Conservation (phyloP, 2,797 vertebrate genomes). For the Labroides dimidiatus region DNA sequence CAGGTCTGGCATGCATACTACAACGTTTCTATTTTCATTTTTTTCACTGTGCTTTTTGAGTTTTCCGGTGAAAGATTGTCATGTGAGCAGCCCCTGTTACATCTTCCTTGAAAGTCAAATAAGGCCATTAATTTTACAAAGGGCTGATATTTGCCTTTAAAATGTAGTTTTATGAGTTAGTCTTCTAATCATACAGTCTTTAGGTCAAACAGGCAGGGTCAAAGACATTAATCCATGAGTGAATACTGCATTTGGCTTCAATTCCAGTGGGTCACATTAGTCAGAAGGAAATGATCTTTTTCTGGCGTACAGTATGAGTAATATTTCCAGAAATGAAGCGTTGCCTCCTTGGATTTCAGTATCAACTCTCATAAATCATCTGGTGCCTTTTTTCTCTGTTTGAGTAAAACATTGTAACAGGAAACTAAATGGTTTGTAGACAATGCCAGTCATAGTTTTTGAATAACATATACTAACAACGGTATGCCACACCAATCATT, state of each 20-base stretch:
- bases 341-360: not conserved
- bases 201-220: too few relatives aligned
- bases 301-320: slow-evolving; percentile 9
- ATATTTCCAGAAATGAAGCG: slow-evolving; percentile 11
- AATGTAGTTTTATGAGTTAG: not conserved
- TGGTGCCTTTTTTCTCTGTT: not conserved
- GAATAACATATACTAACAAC: not conserved
- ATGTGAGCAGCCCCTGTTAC: too few relatives aligned
- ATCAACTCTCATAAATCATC: slow-evolving; percentile 4
- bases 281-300: slow-evolving; percentile 1
- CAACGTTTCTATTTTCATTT: too few relatives aligned
- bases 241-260: not conserved
- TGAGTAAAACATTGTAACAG: slow-evolving; percentile 6
- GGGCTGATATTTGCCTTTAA: not conserved
- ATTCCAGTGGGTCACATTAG: slow-evolving; percentile 1
- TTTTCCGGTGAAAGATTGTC: too few relatives aligned
- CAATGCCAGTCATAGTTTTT: slow-evolving; percentile 11
- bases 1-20: too few relatives aligned
- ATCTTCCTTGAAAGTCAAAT: too few relatives aligned
- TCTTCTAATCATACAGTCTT: not conserved
- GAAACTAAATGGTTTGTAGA: slow-evolving; percentile 7
- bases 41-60: too few relatives aligned
- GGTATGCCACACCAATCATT: not conserved
- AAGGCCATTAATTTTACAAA: too few relatives aligned
- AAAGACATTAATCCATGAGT: not conserved